A percentile compares a stretch with the other conserved stretches of the same genome.
These are phyloP conservation scores for Tachypleus tridentatus DNA, from an alignment of 1,140 invertebrate genomes.

Conservation along the genomic window DNA sequence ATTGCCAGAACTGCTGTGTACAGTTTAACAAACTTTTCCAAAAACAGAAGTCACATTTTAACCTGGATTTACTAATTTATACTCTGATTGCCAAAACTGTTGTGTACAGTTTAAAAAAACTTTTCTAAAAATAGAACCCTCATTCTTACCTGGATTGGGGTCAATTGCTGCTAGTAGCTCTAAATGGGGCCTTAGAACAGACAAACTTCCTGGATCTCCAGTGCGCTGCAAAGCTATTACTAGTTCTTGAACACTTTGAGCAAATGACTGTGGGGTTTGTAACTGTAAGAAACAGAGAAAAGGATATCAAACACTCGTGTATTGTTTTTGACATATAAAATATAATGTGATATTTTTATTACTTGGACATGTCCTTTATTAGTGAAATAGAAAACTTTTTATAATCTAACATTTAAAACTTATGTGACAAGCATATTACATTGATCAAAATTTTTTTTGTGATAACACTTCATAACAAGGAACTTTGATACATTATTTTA, in stretches of 20 bases:
- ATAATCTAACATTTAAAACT: too few relatives aligned
- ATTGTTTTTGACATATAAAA: too few relatives aligned
- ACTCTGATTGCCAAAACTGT: too few relatives aligned
- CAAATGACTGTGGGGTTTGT: constrained; percentile 81
- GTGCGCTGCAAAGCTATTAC: constrained; percentile 83
- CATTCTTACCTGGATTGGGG: constrained; percentile 47
- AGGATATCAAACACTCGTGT: too few relatives aligned
- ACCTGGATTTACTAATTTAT: constrained; percentile 43
- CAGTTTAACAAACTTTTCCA: background rate
- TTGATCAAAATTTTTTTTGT: too few relatives aligned
- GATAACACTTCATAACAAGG: too few relatives aligned
- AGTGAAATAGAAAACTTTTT: too few relatives aligned
- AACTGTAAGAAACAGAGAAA: constrained; percentile 44
- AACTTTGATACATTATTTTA: too few relatives aligned
- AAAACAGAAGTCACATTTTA: constrained; percentile 10
- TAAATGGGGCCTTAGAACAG: constrained; percentile 50
- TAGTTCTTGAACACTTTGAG: constrained; percentile 72
- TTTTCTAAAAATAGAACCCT: constrained; percentile 1
- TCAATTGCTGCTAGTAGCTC: constrained; percentile 79
- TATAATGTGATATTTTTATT: too few relatives aligned
- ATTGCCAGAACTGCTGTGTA: background rate
- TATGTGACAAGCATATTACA: too few relatives aligned
- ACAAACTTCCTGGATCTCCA: constrained; percentile 70
- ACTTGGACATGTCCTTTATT: too few relatives aligned
- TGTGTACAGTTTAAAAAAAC: background rate